Percentiles rank a stretch among this genome's conserved stretches.
These are phyloP conservation scores for Oscheius sp. DNA, from an alignment of 1,140 invertebrate genomes.

Conservation along the genomic window DNA sequence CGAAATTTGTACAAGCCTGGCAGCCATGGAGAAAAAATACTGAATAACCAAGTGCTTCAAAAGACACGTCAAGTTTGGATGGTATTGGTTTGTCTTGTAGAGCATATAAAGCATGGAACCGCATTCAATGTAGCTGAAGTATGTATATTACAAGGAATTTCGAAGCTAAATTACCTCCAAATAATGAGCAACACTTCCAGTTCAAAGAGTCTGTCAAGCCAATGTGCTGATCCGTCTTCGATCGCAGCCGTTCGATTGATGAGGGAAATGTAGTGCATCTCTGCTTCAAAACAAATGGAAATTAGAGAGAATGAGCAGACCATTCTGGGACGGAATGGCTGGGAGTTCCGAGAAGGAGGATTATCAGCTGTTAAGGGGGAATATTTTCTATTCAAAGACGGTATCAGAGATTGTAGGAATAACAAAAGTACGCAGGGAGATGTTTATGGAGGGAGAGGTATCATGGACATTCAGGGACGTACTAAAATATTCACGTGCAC, in stretches of 20 bases:
- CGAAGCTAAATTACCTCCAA: not conserved
- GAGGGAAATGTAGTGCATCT: not conserved
- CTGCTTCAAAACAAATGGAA: too few species aligned
- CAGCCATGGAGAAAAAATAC: conserved; percentile 22
- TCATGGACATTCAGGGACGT: too few species aligned
- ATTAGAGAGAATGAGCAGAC: too few species aligned
- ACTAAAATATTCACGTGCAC: too few species aligned
- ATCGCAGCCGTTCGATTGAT: not conserved
- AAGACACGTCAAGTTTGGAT: conserved; percentile 17
- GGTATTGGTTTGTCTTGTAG: conserved; percentile 22
- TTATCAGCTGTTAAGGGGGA: too few species aligned
- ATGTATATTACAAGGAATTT: not conserved
- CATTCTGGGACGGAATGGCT: too few species aligned
- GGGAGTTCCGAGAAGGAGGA: too few species aligned
- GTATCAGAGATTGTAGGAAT: too few species aligned
- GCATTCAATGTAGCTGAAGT: conserved; percentile 24
- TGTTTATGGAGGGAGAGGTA: too few species aligned
- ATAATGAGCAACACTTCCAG: not conserved
- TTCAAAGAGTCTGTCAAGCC: not conserved
- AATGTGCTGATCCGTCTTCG: not conserved
- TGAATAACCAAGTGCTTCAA: conserved; percentile 16
- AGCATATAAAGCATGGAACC: conserved; percentile 14
- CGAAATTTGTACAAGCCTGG: conserved; percentile 18
- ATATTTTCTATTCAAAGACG: too few species aligned
- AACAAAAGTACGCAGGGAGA: too few species aligned